phyloP scores from a whole-genome alignment of 2,113 vertebrate genomes.

The Lethenteron reissneri region DNA sequence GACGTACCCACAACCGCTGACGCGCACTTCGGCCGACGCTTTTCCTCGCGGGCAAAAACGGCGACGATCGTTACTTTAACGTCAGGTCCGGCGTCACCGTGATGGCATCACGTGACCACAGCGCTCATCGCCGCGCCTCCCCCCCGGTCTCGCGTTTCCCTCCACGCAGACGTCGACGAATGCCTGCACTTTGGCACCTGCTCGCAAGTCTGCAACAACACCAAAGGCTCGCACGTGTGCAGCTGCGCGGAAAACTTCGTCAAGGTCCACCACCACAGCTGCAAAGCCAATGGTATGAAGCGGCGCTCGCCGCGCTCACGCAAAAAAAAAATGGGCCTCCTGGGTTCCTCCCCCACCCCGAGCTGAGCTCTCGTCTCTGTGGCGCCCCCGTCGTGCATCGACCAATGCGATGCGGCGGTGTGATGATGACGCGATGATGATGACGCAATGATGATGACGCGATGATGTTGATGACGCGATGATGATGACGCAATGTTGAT shows the following conservation, averaged over 20 bases:
- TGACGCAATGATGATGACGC: too few relatives aligned
- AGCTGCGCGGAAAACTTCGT: conserved; percentile 72
- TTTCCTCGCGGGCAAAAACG: too few relatives aligned
- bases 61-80: neutral
- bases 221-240: conserved; percentile 69
- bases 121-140: neutral
- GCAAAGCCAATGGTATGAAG: conserved; percentile 63
- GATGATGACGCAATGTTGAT: too few relatives aligned
- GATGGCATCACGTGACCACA: neutral
- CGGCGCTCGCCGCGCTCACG: neutral
- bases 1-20: too few relatives aligned
- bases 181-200: conserved; percentile 60
- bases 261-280: conserved; percentile 46
- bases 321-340: too few relatives aligned
- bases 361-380: too few relatives aligned
- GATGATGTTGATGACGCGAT: too few relatives aligned
- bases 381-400: too few relatives aligned
- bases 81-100: neutral
- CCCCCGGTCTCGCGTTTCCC: neutral
- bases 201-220: conserved; percentile 90
- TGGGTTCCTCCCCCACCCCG: too few relatives aligned
- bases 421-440: too few relatives aligned
- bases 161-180: conserved; percentile 51
- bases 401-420: too few relatives aligned
- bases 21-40: too few relatives aligned